phyloP scores from a whole-genome alignment of 2,113 vertebrate species.

The Hucho hucho region DNA sequence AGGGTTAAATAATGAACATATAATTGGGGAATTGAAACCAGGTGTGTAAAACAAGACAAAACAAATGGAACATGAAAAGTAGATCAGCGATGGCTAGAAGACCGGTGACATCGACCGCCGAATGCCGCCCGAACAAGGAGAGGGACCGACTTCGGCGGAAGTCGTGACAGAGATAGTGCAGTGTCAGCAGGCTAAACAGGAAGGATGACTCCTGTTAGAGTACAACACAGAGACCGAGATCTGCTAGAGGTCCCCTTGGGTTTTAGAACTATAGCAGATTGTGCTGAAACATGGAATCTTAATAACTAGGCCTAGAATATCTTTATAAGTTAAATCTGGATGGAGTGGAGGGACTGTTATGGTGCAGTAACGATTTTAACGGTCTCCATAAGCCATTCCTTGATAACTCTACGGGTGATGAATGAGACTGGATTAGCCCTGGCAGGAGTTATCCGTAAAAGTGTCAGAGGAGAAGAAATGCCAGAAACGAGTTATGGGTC shows the following conservation, averaged over 20 bases:
- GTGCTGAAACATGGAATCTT: slow-evolving; percentile 46
- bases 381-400: slow-evolving; percentile 35
- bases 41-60: too few relatives aligned
- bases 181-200: too few relatives aligned
- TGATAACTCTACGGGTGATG: slow-evolving; percentile 23
- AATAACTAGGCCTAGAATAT: slow-evolving; percentile 37
- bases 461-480: slow-evolving; percentile 51
- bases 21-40: too few relatives aligned
- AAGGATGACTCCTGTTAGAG: too few relatives aligned
- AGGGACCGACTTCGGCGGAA: too few relatives aligned
- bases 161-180: too few relatives aligned
- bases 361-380: slow-evolving; percentile 47
- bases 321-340: slow-evolving; percentile 49
- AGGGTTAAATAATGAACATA: too few relatives aligned
- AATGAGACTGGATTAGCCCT: slow-evolving; percentile 41
- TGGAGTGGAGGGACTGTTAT: slow-evolving; percentile 46
- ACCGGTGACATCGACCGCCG: too few relatives aligned
- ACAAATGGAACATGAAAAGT: too few relatives aligned
- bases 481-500: slow-evolving; percentile 46
- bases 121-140: too few relatives aligned
- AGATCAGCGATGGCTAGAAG: too few relatives aligned
- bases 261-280: not conserved
- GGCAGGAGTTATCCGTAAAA: slow-evolving; percentile 58
- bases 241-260: not conserved
- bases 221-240: too few relatives aligned